Conservation (phyloP, 1,140 invertebrate genomes). For the Hycleus cichorii region DNA sequence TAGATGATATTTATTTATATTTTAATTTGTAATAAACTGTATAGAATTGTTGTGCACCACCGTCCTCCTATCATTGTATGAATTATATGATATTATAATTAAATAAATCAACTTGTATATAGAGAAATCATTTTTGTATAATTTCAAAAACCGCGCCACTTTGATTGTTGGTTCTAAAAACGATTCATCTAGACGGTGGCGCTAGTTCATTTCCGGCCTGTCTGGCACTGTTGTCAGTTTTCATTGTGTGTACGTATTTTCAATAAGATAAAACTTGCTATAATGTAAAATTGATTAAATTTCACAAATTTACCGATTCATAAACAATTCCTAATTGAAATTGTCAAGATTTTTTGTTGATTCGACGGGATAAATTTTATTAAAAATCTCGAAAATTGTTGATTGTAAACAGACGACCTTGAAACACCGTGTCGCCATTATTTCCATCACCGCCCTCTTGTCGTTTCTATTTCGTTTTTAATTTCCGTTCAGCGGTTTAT, state of each 20-base stretch:
- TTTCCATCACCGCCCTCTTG: no score
- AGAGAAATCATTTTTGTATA: no score
- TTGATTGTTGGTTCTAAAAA: no score
- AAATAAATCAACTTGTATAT: constrained; percentile 9
- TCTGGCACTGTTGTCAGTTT: constrained; percentile 38
- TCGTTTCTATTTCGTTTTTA: constrained; percentile 13
- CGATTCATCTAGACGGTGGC: neutral
- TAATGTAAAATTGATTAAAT: constrained; percentile 21
- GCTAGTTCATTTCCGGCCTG: neutral
- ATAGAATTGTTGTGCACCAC: constrained; percentile 13
- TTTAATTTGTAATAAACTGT: constrained; percentile 11
- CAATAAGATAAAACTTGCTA: constrained; percentile 6
- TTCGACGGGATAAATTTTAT: neutral
- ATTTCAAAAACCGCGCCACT: neutral
- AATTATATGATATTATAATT: constrained; percentile 10
- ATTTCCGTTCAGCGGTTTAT: constrained; percentile 23
- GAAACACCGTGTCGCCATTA: constrained; percentile 36
- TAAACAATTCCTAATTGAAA: neutral
- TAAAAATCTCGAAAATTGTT: constrained; percentile 5
- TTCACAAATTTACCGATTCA: constrained; percentile 10
- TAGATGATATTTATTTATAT: constrained; percentile 9
- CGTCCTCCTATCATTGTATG: constrained; percentile 8
- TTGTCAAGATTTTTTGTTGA: neutral
- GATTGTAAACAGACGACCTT: constrained; percentile 30
- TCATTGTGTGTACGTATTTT: constrained; percentile 17